These are phyloP conservation scores for Urocyon cinereoargenteus DNA, from an alignment of 2,797 vertebrate genomes.

Conservation along the genomic window DNA sequence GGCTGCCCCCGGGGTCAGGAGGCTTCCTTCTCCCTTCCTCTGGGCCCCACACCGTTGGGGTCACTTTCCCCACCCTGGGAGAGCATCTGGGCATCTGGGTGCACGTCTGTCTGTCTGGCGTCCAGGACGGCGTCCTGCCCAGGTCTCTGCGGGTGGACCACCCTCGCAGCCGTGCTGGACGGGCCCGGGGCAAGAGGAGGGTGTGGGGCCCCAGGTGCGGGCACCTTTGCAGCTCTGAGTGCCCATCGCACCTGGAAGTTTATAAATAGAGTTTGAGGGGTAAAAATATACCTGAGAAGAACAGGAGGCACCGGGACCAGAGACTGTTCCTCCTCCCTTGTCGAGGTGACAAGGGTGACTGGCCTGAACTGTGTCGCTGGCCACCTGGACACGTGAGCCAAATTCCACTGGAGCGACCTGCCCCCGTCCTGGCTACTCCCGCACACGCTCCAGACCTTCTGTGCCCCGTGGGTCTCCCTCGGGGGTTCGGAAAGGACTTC, in stretches of 20 bases:
- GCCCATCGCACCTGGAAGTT: background rate
- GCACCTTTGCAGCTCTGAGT: fast-evolving
- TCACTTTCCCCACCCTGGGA: too few species aligned
- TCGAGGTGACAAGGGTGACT: background rate
- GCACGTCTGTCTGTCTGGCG: background rate
- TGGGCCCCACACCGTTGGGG: fast-evolving
- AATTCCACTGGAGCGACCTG: background rate
- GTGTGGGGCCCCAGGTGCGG: background rate
- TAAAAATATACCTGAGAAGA: background rate
- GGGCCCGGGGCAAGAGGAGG: fast-evolving
- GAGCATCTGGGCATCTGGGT: too few species aligned
- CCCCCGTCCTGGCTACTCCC: fast-evolving
- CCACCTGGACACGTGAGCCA: background rate
- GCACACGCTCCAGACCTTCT: background rate
- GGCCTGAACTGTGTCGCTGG: background rate
- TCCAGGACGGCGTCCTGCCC: background rate
- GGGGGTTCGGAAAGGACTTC: background rate
- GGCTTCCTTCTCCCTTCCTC: background rate
- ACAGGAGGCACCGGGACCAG: background rate
- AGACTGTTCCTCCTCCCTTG: background rate
- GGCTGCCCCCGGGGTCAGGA: fast-evolving
- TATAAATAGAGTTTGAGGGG: background rate
- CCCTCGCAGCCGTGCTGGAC: fast-evolving
- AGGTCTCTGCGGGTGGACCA: fast-evolving
- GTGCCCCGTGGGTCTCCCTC: too few species aligned